Base-by-base conservation (phyloP, 2,888 invertebrate species). In the Agrilus biguttatus region DNA sequence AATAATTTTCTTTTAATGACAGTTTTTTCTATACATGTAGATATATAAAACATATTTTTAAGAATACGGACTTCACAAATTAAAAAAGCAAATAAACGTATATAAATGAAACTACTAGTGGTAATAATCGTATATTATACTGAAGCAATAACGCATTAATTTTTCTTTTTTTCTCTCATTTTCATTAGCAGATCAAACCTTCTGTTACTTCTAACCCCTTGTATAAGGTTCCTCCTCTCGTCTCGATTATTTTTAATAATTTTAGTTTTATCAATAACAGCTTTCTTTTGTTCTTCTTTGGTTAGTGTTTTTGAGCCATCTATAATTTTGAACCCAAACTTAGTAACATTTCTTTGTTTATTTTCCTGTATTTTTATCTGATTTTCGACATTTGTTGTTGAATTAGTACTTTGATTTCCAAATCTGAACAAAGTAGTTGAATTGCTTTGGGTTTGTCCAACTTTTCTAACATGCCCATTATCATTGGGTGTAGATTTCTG, bases 121-220 rank as follows among this genome's bases (percentile, higher is more conserved):
- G 10, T 28, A 28, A n/a, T n/a, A n/a, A 8, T 8, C 10, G 28
- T 28, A 28, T 28, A 10, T 2, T 28, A 3, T 10, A 28, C 10
- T 21, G 7, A 21, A 28, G 28, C 10, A 10, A 28, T 28, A 10
- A 28, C 5, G 28, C 10, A 10, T 28, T 28, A 28, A 28, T 10
- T 28, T 28, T 59, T 50, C 28, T 40, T 52, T n/a, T n/a, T n/a
- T 49, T 74, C 74, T 17, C 80, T 71, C 61, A 77, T 69, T 51
- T 74, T 68, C 83, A 83, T 83, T 53, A 80, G 76, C 42, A 83
- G 59, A 43, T 83, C 80, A 52, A 84, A 84, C 36, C 83, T 67
- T 34, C 80, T 69, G 60, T 84, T 84, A 0, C 77, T 76, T 33
- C 83, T 66, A 0, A 83, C 82, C 1, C 82, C 82, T 47, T 76